Percentiles rank a stretch among this genome's conserved stretches.
These are phyloP conservation scores for Chrysomela aeneicollis DNA, from an alignment of 2,888 invertebrate genomes.

Conservation along the genomic window DNA sequence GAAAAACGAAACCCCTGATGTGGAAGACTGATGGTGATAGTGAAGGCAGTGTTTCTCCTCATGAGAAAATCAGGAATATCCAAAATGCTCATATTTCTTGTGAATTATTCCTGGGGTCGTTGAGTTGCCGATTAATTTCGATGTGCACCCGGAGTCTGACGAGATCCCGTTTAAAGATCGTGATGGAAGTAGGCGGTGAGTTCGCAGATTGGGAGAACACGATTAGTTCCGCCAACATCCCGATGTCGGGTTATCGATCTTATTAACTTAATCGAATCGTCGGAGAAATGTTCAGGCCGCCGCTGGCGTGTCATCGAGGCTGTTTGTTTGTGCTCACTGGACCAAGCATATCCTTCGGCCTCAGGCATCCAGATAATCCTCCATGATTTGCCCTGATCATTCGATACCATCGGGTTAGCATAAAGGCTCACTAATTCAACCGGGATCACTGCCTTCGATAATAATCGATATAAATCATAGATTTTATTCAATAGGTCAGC, in stretches of 20 bases:
- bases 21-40: too few species aligned
- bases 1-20: too few species aligned
- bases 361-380: background rate
- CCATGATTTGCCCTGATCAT: background rate
- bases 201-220: conserved; percentile 46
- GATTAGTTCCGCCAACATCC: conserved; percentile 48
- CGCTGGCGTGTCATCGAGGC: conserved; percentile 39
- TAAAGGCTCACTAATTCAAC: too few species aligned
- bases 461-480: too few species aligned
- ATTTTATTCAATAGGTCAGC: too few species aligned
- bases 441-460: too few species aligned
- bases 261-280: conserved; percentile 52
- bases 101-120: too few species aligned
- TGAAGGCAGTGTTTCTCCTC: too few species aligned
- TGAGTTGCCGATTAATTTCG: background rate
- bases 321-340: conserved; percentile 23
- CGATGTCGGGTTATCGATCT: conserved; percentile 49
- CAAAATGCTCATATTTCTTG: too few species aligned
- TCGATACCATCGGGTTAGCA: too few species aligned
- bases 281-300: conserved; percentile 38
- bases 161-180: conserved; percentile 28
- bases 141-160: conserved; percentile 23
- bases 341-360: conserved; percentile 14
- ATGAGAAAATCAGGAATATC: too few species aligned
- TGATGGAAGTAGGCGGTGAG: conserved; percentile 40